Evolutionary conservation across 1,140 invertebrate genomes (phyloP), one percentile per base, ranked within the genome.

Genomic region (Thrips palmi): DNA sequence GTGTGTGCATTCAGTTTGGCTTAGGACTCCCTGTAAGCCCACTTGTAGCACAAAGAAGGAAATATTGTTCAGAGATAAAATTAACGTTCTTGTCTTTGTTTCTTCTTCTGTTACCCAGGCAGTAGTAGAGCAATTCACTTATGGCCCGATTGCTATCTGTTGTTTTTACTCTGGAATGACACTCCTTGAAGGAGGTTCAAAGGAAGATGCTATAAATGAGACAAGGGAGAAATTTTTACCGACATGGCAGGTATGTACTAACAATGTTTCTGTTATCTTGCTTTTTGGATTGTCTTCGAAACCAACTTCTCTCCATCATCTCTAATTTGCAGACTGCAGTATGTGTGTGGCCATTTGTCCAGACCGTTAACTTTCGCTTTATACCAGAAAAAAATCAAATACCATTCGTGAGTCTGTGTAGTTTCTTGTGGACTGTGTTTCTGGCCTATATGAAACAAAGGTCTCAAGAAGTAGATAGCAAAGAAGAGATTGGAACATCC

Each of bases 361-460:
- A 83, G 53, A 77, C 80, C 21, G 59, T 84, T 2, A 86, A 86
- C 49, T 85, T 82, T 48, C 63, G 68, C 6, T 57, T 79, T 19
- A 64, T 86, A 34, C 69, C 72, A 19, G 75, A 83, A 50, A 65
- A 65, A 44, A 80, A 86, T 55, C 64, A 80, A 41, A 75, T 85
- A 10, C 65, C 75, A 12, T 79, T 80, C 48, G 78, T 81, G 17
- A 79, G 77, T 50, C 54, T 71, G 10, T 82, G 77, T 49, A 82
- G 78, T 57, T 67, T 85, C 33, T 53, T 81, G 44, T 86, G 80
- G 80, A 80, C 77, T 18, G 74, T 72, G 46, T 83, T 82, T 50
- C 58, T 86, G 33, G 75, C 80, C 1, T 84, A 81, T 46, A 80
- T 84, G 74, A 79, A 84, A 53, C 68, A 79, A 43, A n/a, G n/a